Evolutionary conservation across 2,113 vertebrate species (phyloP).

Genomic region (Empidonax alnorum): DNA sequence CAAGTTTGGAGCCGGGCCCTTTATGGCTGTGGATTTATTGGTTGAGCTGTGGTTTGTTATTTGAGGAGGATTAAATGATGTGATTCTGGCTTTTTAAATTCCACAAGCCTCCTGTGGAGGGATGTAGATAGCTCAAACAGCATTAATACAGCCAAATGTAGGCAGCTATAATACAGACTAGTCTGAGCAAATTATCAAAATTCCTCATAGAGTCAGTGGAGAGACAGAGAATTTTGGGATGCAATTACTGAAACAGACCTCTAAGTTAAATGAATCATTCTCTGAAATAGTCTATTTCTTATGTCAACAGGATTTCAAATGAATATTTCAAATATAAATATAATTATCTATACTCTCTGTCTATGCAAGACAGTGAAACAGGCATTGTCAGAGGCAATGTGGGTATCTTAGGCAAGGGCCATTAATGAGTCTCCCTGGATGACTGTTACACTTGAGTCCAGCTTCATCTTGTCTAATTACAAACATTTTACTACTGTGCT

Average conservation of each 20-base stretch:
- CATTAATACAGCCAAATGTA: not conserved
- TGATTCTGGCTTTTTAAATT: conserved; percentile 17
- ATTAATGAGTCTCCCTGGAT: not conserved
- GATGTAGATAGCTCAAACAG: not conserved
- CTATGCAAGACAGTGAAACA: not conserved
- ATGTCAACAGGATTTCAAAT: not conserved
- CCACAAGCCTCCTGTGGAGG: not conserved
- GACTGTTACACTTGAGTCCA: not conserved
- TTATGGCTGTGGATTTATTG: not conserved
- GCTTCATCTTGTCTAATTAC: not conserved
- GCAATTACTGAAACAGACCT: not conserved
- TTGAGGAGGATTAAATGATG: not conserved
- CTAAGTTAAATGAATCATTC: not conserved
- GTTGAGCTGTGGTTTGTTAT: not conserved
- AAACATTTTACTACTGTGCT: not conserved
- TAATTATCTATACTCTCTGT: not conserved
- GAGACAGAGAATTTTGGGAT: not conserved
- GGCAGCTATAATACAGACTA: not conserved
- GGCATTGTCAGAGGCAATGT: not conserved
- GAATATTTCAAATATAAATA: not conserved
- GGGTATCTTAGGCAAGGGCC: not conserved
- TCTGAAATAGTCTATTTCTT: not conserved
- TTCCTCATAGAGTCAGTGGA: not conserved
- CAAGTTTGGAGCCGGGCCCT: not conserved
- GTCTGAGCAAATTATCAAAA: not conserved